Conservation (phyloP, 1,140 invertebrate genomes). For the Drosophila tsacasi region DNA sequence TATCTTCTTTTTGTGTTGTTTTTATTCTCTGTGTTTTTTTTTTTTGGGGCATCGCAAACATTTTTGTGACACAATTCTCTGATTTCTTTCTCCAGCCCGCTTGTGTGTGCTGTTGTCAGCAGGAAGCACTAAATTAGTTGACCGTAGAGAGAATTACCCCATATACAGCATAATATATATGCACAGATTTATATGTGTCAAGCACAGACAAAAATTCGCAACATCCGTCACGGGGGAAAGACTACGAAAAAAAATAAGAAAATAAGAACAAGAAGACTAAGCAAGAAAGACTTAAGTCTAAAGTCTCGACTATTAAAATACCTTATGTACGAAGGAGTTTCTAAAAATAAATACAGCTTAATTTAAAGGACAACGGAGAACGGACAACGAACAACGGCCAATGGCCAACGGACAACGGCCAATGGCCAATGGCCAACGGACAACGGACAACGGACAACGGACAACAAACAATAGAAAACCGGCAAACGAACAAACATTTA, state of each 20-base stretch:
- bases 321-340: not conserved
- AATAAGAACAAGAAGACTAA: not conserved
- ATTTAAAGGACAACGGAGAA: not conserved
- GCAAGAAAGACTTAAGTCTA: conserved; percentile 2
- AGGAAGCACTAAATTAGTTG: conserved; percentile 83
- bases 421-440: too few relatives aligned
- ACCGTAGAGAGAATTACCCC: conserved; percentile 74
- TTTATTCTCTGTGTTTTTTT: not conserved
- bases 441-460: not conserved
- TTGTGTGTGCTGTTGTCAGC: conserved; percentile 70
- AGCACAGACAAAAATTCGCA: conserved; percentile 66
- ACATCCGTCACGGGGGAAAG: conserved; percentile 62
- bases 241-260: conserved; percentile 1
- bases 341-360: not conserved
- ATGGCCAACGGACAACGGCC: not conserved
- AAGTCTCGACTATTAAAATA: not conserved
- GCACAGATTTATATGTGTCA: conserved; percentile 41
- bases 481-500: not conserved
- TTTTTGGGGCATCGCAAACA: conserved; percentile 37
- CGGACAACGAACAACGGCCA: not conserved
- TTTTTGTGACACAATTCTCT: conserved; percentile 64
- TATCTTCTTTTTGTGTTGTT: conserved; percentile 16
- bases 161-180: conserved; percentile 47
- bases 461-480: not conserved
- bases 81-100: conserved; percentile 41